phyloP scores from a whole-genome alignment of 2,113 vertebrate genomes.

The Sebastes fasciatus region DNA sequence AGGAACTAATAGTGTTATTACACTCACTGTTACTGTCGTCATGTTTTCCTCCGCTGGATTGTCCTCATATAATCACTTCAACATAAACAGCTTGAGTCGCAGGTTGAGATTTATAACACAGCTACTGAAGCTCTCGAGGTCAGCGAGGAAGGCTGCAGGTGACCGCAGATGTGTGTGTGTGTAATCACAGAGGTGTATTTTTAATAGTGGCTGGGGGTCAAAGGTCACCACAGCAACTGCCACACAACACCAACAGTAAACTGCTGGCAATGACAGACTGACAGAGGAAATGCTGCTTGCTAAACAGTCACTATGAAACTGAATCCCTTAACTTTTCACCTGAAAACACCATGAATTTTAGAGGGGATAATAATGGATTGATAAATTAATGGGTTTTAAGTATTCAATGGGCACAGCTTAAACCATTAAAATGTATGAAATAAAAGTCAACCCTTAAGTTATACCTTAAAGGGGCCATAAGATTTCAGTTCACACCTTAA shows the following conservation, averaged over 20 bases:
- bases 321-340: neutral
- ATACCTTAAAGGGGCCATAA: neutral
- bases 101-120: neutral
- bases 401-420: neutral
- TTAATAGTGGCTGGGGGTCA: slow-evolving; percentile 34
- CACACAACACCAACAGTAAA: slow-evolving; percentile 8
- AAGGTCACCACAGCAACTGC: slow-evolving; percentile 19
- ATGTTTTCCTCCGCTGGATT: slow-evolving; percentile 43
- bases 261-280: neutral
- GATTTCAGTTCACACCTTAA: neutral
- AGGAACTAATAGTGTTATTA: slow-evolving; percentile 36
- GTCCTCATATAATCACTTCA: slow-evolving; percentile 21
- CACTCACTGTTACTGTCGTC: neutral
- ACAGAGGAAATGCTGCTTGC: neutral
- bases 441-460: neutral
- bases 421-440: neutral
- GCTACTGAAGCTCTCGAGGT: neutral
- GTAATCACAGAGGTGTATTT: slow-evolving; percentile 40
- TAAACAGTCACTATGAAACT: neutral
- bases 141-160: slow-evolving; percentile 31
- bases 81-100: slow-evolving; percentile 33
- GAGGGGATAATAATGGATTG: neutral
- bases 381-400: neutral
- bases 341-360: neutral
- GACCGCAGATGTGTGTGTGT: slow-evolving; percentile 27